Evolutionary conservation across 1,140 invertebrate species (phyloP), one percentile per base, ranked within the genome.

Genomic region (Dinoponera quadriceps): DNA sequence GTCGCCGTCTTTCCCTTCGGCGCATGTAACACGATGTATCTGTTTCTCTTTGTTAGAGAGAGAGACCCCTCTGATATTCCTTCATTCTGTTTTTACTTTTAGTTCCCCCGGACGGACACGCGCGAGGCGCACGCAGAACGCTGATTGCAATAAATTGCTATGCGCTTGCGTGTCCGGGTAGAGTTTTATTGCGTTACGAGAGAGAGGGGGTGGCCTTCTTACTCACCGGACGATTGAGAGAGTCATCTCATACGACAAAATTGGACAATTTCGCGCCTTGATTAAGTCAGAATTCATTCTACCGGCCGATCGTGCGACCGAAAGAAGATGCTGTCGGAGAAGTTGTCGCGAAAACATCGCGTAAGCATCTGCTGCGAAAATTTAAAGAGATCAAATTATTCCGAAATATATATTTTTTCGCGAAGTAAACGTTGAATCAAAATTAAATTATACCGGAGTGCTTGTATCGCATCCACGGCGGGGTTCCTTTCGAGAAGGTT

Each of bases 131-230:
- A 80, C 72, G 69, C 80, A 65, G 85, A 86, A 88, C 88, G 88
- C 81, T 90, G 90, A 91, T 91, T 90, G 89, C 90, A 88, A 91
- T 91, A 89, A 91, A 91, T 91, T 91, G 90, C 90, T 72, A 69
- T 84, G 81, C 87, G 84, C 88, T 88, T 88, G 86, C 87, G 87
- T 88, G 87, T 82, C 86, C 29, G 83, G 49, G 7, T 80, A 80
- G 65, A 80, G 65, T 80, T 80, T 80, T 80, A 80, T 80, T 71
- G 38, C 75, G 57, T 80, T 71, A 80, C 75, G 63, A 71, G 33
- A 57, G 75, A 65, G 63, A 71, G 33, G 48, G 75, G 75, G 75
- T 69, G 65, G 65, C 51, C 74, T 68, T 20, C 62, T 77, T 38
- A 68, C 65, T 77, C 74, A 25, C 16, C 18, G 20, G 29, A 5